Evolutionary conservation across 1,140 invertebrate species (phyloP).

Genomic region (Sweltsa coloradensis): DNA sequence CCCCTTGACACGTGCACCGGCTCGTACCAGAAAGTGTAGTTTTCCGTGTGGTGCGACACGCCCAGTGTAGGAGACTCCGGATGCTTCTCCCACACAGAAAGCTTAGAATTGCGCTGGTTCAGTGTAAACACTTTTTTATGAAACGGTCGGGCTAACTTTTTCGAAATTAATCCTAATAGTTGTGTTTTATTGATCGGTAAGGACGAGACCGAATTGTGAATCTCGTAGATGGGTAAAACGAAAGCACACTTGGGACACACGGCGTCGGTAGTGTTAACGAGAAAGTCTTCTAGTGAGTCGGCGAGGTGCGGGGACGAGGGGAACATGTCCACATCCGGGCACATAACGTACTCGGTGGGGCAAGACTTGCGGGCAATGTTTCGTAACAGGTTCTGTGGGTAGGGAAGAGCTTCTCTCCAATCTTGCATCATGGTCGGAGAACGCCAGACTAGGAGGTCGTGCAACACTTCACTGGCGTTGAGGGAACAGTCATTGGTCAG

Average conservation of each 20-base stretch:
- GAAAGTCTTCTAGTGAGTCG: not conserved
- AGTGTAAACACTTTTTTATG: slow-evolving; percentile 30
- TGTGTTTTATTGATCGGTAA: slow-evolving; percentile 30
- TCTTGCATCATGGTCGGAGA: too few relatives aligned
- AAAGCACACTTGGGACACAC: slow-evolving; percentile 27
- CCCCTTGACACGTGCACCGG: slow-evolving; percentile 35
- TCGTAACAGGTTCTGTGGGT: slow-evolving; percentile 23
- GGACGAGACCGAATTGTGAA: slow-evolving; percentile 21
- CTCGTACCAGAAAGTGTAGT: slow-evolving; percentile 27
- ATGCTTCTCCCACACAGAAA: slow-evolving; percentile 24
- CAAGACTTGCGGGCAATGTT: slow-evolving; percentile 21
- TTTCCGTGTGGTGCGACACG: slow-evolving; percentile 3
- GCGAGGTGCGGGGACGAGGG: slow-evolving; percentile 8
- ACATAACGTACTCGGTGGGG: slow-evolving; percentile 19
- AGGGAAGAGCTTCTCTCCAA: not conserved
- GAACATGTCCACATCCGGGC: slow-evolving; percentile 23
- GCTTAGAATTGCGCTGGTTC: slow-evolving; percentile 30
- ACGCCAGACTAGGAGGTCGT: too few relatives aligned
- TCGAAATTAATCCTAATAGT: slow-evolving; percentile 28
- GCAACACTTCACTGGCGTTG: too few relatives aligned
- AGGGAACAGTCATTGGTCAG: too few relatives aligned
- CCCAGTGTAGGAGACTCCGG: not conserved
- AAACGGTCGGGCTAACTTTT: slow-evolving; percentile 33
- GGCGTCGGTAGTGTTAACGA: not conserved
- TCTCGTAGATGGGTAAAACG: slow-evolving; percentile 41